Evolutionary conservation across 2,888 invertebrate genomes (phyloP).

Genomic region (Opisthograptis luteolata): DNA sequence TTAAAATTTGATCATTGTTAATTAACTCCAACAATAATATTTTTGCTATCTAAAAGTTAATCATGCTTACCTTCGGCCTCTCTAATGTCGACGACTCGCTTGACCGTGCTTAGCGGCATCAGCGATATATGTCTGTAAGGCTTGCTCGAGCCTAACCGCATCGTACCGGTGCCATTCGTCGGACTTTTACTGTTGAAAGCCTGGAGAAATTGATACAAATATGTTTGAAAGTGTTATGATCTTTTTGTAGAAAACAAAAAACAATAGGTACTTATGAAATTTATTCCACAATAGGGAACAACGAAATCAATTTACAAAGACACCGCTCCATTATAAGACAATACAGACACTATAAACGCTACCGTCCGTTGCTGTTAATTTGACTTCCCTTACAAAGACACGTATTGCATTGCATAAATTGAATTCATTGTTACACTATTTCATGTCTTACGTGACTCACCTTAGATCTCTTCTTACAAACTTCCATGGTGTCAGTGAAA

Average conservation of each 20-base stretch:
- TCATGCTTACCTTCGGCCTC: conserved; percentile 89
- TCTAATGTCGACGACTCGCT: conserved; percentile 94
- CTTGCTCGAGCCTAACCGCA: conserved; percentile 88
- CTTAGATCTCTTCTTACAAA: conserved; percentile 93
- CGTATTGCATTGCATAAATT: too few relatives aligned
- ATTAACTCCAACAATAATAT: background rate
- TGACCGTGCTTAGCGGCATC: conserved; percentile 94
- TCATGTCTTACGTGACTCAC: conserved; percentile 53
- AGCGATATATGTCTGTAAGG: conserved; percentile 96
- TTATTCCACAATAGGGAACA: too few relatives aligned
- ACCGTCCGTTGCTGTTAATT: too few relatives aligned
- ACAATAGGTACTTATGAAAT: too few relatives aligned
- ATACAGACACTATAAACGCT: too few relatives aligned
- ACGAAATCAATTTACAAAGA: too few relatives aligned
- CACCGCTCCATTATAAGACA: too few relatives aligned
- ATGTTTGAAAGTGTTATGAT: too few relatives aligned
- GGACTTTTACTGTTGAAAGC: conserved; percentile 82
- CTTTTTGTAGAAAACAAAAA: too few relatives aligned
- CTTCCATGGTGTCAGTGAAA: conserved; percentile 97
- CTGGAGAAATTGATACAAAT: conserved; percentile 43
- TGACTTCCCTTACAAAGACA: too few relatives aligned
- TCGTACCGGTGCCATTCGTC: conserved; percentile 85
- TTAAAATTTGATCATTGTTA: background rate
- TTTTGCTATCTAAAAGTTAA: background rate
- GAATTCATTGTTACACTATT: background rate